These are phyloP conservation scores for Girardinus metallicus DNA, from an alignment of 2,797 vertebrate genomes.

Conservation along the genomic window DNA sequence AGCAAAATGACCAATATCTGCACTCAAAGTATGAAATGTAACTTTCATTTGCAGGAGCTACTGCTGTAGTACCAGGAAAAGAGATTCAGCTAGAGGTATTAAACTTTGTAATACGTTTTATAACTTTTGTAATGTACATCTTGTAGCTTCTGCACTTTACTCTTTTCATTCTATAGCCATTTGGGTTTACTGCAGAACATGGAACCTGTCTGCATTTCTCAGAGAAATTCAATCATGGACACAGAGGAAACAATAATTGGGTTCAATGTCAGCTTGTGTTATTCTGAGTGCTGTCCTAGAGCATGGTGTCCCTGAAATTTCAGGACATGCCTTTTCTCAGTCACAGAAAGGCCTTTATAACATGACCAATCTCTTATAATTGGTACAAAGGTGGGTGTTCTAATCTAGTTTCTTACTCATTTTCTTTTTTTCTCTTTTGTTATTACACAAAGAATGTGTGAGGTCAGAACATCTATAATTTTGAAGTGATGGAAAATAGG, in stretches of 20 bases:
- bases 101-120: neutral
- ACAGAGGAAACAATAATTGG: slow-evolving; percentile 70
- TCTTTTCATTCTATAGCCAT: slow-evolving; percentile 26
- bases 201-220: slow-evolving; percentile 38
- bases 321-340: slow-evolving; percentile 45
- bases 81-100: neutral
- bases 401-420: slow-evolving; percentile 30
- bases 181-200: slow-evolving; percentile 20
- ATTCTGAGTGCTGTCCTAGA: slow-evolving; percentile 66
- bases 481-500: neutral
- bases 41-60: neutral
- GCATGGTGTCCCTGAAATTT: slow-evolving; percentile 58
- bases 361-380: slow-evolving; percentile 64
- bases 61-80: neutral
- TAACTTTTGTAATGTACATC: slow-evolving; percentile 19
- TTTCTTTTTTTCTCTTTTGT: slow-evolving; percentile 22
- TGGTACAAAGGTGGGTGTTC: slow-evolving; percentile 36
- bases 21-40: neutral
- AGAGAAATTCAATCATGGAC: slow-evolving; percentile 65
- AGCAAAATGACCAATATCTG: neutral
- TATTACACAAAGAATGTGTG: neutral
- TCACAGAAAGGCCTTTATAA: slow-evolving; percentile 64
- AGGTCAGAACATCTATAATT: slow-evolving; percentile 8
- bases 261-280: slow-evolving; percentile 70
- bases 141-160: slow-evolving; percentile 6